These are phyloP conservation scores for Cydia amplana DNA, from an alignment of 1,140 invertebrate genomes.

Conservation along the genomic window DNA sequence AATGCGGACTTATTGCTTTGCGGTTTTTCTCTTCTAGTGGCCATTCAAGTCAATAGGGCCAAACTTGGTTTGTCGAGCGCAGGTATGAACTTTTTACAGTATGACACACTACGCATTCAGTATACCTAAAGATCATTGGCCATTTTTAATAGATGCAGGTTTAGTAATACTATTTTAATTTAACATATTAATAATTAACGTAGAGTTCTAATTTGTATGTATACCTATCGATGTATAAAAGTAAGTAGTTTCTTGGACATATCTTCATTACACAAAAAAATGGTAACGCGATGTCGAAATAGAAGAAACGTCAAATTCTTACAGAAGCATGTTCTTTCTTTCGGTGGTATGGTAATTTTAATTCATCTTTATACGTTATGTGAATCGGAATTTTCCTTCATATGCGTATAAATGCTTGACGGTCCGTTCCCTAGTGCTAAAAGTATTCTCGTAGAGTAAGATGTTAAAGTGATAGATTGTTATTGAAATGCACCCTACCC, in stretches of 20 bases:
- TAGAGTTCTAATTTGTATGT: no score
- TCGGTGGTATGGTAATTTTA: background rate
- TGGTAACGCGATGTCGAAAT: no score
- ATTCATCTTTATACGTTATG: background rate
- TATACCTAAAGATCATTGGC: background rate
- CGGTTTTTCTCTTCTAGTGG: slow-evolving; percentile 49
- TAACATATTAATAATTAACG: no score
- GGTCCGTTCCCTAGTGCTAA: background rate
- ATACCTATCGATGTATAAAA: no score
- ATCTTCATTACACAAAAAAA: no score
- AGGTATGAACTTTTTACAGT: slow-evolving; percentile 37
- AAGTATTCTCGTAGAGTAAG: slow-evolving; percentile 2
- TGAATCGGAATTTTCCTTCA: background rate
- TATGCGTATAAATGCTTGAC: background rate
- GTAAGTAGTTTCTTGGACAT: no score
- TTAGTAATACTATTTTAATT: no score
- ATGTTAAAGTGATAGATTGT: slow-evolving; percentile 29
- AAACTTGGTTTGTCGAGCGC: slow-evolving; percentile 39
- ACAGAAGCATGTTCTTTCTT: background rate
- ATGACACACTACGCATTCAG: background rate
- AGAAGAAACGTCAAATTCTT: background rate
- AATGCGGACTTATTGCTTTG: slow-evolving; percentile 43
- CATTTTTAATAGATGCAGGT: no score
- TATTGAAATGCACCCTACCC: slow-evolving; percentile 21
- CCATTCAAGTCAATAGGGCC: slow-evolving; percentile 41